Conservation (phyloP, 1,140 invertebrate species). For the Grapholita molesta region DNA sequence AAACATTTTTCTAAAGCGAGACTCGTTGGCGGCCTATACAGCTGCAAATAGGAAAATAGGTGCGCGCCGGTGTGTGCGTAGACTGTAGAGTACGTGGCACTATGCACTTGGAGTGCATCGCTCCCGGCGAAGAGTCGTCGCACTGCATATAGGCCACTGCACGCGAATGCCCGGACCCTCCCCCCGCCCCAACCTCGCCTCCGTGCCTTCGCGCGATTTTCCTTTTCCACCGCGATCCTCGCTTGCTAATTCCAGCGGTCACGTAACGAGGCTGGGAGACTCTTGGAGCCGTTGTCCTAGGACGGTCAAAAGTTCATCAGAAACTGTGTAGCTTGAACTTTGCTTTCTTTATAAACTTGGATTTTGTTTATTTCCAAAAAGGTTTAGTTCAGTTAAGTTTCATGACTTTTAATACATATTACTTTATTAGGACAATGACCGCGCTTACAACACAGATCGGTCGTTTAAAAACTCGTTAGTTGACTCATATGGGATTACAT, state of each 20-base stretch:
- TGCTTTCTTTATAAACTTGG: background rate
- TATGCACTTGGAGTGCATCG: conserved; percentile 73
- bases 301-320: conserved; percentile 26
- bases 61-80: conserved; percentile 67
- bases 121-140: conserved; percentile 74
- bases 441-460: background rate
- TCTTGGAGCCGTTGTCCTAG: conserved; percentile 36
- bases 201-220: conserved; percentile 54
- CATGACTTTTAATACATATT: background rate
- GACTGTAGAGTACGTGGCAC: conserved; percentile 50
- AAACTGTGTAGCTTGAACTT: conserved; percentile 18
- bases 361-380: background rate
- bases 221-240: conserved; percentile 65
- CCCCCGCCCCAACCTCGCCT: conserved; percentile 24
- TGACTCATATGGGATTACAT: background rate
- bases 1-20: conserved; percentile 60
- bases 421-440: background rate
- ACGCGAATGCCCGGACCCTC: conserved; percentile 63
- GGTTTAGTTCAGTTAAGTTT: background rate
- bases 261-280: conserved; percentile 57
- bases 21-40: conserved; percentile 57
- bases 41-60: conserved; percentile 61
- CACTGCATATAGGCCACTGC: conserved; percentile 76
- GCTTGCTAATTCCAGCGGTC: conserved; percentile 60
- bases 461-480: background rate